These are phyloP conservation scores for Hyles lineata DNA, from an alignment of 2,888 invertebrate species.

Conservation along the genomic window DNA sequence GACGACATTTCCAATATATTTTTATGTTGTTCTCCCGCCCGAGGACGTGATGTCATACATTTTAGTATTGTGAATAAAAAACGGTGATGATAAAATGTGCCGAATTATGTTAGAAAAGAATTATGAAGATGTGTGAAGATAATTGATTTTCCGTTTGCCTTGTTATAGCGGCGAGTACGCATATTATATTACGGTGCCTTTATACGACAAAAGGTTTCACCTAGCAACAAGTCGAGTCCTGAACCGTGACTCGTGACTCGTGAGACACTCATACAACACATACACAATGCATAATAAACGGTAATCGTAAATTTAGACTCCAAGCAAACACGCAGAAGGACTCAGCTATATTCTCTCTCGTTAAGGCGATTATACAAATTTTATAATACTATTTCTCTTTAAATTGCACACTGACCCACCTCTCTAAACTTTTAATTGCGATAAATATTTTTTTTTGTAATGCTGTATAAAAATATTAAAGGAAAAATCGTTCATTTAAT, in stretches of 20 bases:
- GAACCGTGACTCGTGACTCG: conserved; percentile 26
- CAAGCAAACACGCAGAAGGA: conserved; percentile 77
- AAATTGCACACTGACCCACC: conserved; percentile 83
- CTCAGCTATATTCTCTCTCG: conserved; percentile 83
- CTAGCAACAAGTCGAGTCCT: conserved; percentile 52
- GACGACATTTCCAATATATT: conserved; percentile 6
- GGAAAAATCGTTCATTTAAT: conserved; percentile 80
- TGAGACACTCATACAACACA: conserved; percentile 56
- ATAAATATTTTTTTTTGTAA: conserved; percentile 78
- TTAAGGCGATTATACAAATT: conserved; percentile 83
- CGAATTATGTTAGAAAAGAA: conserved; percentile 24
- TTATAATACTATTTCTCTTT: conserved; percentile 74
- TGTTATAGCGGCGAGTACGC: background rate
- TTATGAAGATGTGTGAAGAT: conserved; percentile 20
- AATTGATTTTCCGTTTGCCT: conserved; percentile 10
- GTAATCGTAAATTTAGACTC: conserved; percentile 50
- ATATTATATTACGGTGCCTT: conserved; percentile 32
- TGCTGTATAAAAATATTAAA: conserved; percentile 85
- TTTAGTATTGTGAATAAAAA: conserved; percentile 18
- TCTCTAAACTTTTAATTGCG: conserved; percentile 84
- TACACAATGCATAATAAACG: conserved; percentile 59
- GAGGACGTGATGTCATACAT: conserved; percentile 19
- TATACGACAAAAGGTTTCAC: conserved; percentile 44
- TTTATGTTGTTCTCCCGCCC: conserved; percentile 19
- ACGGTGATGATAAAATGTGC: conserved; percentile 24